These are phyloP conservation scores for Isoperla grammatica DNA, from an alignment of 2,888 invertebrate genomes.

Conservation along the genomic window DNA sequence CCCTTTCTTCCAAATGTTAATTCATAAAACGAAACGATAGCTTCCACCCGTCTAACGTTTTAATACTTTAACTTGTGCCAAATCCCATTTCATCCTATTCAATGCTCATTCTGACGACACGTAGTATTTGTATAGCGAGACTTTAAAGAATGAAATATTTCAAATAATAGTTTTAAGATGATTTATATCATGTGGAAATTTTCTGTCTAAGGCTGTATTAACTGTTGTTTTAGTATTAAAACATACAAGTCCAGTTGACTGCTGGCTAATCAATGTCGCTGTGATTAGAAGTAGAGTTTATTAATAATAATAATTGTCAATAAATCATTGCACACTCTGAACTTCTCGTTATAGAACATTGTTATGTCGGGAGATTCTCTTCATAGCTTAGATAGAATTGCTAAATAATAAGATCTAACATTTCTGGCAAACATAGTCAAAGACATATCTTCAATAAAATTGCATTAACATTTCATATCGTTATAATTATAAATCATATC, in stretches of 20 bases:
- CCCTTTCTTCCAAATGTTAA: background rate
- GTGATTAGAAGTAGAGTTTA: constrained; percentile 28
- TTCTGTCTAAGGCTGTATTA: constrained; percentile 26
- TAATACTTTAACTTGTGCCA: constrained; percentile 27
- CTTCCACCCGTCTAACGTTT: background rate
- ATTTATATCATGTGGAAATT: constrained; percentile 27
- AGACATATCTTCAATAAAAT: constrained; percentile 11
- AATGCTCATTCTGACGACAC: constrained; percentile 27
- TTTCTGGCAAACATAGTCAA: constrained; percentile 4
- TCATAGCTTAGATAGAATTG: background rate
- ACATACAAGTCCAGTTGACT: constrained; percentile 20
- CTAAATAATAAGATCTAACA: background rate
- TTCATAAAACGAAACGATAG: background rate
- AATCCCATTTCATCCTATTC: constrained; percentile 24
- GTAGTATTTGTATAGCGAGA: constrained; percentile 14
- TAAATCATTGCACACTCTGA: background rate
- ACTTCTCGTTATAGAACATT: background rate
- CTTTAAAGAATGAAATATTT: constrained; percentile 14
- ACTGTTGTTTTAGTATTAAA: constrained; percentile 27
- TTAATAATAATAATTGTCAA: constrained; percentile 2
- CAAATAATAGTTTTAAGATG: constrained; percentile 11
- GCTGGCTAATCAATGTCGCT: constrained; percentile 29
- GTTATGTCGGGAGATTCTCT: background rate
- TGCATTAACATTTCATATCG: constrained; percentile 11
- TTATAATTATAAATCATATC: constrained; percentile 8